A percentile compares a stretch with the other conserved stretches of the same genome.
Conservation (phyloP, 2,797 vertebrate species). For the Sebastes kiyomatsui region DNA sequence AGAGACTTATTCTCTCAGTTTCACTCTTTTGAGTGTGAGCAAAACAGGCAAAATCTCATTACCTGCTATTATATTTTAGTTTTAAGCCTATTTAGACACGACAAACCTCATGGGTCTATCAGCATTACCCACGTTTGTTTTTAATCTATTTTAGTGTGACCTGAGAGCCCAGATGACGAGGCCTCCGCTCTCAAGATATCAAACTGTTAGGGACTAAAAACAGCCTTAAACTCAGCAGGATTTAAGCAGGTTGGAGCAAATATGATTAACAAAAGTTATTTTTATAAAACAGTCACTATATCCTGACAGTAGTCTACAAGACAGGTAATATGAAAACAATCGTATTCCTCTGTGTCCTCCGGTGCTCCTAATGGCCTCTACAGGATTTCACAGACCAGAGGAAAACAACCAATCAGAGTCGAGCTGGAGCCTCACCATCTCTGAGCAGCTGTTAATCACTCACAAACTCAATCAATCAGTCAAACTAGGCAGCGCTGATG, state of each 20-base stretch:
- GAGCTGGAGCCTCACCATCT: not conserved
- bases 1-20: constrained; percentile 7
- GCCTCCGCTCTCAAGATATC: not conserved
- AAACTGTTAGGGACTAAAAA: not conserved
- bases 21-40: not conserved
- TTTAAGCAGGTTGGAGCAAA: not conserved
- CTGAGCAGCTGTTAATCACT: not conserved
- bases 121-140: not conserved
- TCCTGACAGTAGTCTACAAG: no score
- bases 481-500: not conserved
- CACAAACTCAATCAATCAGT: not conserved
- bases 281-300: not conserved
- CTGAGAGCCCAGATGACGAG: not conserved
- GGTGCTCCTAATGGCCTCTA: not conserved
- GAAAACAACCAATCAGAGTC: not conserved
- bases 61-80: not conserved
- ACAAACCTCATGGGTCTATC: not conserved
- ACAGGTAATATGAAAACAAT: not conserved
- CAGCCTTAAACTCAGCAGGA: not conserved
- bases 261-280: not conserved
- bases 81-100: not conserved
- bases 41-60: not conserved
- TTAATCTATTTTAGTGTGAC: constrained; percentile 3
- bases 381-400: not conserved
- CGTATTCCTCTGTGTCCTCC: not conserved